Conservation (phyloP, 2,888 invertebrate species). For the Dolichopus griseipennis region DNA sequence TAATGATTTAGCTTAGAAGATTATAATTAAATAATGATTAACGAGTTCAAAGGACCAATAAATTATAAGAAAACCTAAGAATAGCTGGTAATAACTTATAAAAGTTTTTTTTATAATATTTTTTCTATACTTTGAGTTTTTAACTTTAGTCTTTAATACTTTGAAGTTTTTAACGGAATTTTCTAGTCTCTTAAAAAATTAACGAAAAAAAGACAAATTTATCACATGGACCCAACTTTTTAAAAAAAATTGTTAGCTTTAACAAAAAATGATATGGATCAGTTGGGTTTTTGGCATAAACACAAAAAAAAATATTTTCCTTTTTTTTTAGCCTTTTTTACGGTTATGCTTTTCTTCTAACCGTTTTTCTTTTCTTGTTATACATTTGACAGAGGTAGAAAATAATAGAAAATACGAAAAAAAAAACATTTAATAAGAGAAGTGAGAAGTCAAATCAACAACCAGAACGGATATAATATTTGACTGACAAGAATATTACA, state of each 20-base stretch:
- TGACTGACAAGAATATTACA: slow-evolving; percentile 6
- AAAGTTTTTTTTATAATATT: too few species aligned
- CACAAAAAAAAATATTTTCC: too few species aligned
- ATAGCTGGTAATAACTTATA: too few species aligned
- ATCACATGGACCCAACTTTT: not conserved
- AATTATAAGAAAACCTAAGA: too few species aligned
- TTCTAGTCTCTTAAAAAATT: not conserved
- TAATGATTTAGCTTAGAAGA: too few species aligned
- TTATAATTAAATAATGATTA: too few species aligned
- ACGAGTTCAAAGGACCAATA: too few species aligned
- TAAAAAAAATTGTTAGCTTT: not conserved
- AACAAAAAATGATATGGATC: not conserved
- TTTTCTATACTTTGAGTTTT: too few species aligned
- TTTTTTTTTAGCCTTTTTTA: not conserved
- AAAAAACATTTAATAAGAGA: not conserved
- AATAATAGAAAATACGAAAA: not conserved
- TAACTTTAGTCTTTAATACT: too few species aligned
- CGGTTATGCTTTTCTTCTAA: not conserved
- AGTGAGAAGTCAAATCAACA: slow-evolving; percentile 4
- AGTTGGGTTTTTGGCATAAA: not conserved
- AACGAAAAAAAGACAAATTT: not conserved
- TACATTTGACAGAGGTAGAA: not conserved
- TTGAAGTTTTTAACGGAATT: too few species aligned
- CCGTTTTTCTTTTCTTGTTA: not conserved
- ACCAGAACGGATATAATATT: slow-evolving; percentile 4